A percentile compares a stretch with the other conserved stretches of the same genome.
phyloP scores from a whole-genome alignment of 92 coral and sea anemone genomes.

The Montipora capitata region DNA sequence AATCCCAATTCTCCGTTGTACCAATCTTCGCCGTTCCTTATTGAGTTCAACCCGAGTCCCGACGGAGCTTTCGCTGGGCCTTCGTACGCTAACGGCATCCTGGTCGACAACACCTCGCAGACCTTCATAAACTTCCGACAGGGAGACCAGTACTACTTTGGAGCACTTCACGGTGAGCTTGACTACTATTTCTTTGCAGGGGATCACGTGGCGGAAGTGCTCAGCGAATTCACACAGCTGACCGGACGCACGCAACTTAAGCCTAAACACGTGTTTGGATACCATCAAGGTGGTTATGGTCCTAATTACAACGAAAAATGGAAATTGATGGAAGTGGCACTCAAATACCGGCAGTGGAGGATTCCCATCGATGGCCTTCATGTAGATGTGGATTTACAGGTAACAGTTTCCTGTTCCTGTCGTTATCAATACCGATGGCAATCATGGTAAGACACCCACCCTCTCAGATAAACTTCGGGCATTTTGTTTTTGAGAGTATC shows the following conservation, averaged over 20 bases:
- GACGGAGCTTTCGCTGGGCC: conserved; percentile 77
- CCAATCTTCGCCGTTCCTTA: conserved; percentile 88
- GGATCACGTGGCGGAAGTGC: conserved; percentile 83
- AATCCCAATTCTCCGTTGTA: conserved; percentile 85
- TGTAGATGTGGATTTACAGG: conserved; percentile 84
- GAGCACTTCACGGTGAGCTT: conserved; percentile 86
- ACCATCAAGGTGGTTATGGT: conserved; percentile 90
- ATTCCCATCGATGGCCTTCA: conserved; percentile 88
- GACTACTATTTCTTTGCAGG: conserved; percentile 90
- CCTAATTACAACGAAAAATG: conserved; percentile 87
- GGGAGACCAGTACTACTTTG: conserved; percentile 83
- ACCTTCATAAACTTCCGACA: conserved; percentile 81
- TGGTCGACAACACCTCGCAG: conserved; percentile 89
- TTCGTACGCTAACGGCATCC: conserved; percentile 83
- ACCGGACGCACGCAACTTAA: conserved; percentile 79
- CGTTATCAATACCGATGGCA: neutral
- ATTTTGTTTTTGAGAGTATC: neutral
- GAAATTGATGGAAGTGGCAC: conserved; percentile 87
- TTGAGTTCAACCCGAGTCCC: conserved; percentile 88
- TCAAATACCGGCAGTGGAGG: conserved; percentile 84
- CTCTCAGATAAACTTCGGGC: neutral
- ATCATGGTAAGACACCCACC: neutral
- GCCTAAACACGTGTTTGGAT: conserved; percentile 85
- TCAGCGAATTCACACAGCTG: conserved; percentile 81
- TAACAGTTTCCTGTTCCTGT: neutral